Conservation (phyloP, 1,140 invertebrate genomes). For the Oryctes rhinoceros region DNA sequence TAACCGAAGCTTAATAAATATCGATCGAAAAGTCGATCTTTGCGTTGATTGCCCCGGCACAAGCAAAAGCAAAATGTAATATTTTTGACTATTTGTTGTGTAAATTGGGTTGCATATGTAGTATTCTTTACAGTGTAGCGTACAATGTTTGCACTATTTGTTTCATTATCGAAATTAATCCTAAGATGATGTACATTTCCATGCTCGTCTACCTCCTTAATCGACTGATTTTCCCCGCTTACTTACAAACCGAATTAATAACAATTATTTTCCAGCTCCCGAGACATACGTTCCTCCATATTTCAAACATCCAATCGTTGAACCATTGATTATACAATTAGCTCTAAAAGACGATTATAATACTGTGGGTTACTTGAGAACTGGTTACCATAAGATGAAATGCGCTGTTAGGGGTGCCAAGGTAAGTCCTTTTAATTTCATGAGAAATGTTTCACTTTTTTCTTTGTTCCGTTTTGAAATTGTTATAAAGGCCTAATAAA, state of each 20-base stretch:
- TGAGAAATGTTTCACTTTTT: too few species aligned
- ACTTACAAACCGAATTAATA: neutral
- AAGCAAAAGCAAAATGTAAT: too few species aligned
- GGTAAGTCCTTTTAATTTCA: neutral
- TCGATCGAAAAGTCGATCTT: too few species aligned
- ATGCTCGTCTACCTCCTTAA: too few species aligned
- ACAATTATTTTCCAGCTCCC: neutral
- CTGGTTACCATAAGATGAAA: slow-evolving; percentile 5
- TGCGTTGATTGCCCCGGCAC: too few species aligned
- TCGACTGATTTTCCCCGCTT: too few species aligned
- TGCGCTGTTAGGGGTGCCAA: neutral
- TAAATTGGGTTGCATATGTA: neutral
- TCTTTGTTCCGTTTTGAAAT: too few species aligned
- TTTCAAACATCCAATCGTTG: neutral
- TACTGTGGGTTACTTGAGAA: neutral
- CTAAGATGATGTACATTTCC: too few species aligned
- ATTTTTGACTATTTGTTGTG: neutral
- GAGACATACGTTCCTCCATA: neutral
- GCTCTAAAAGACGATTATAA: neutral
- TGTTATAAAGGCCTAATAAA: too few species aligned
- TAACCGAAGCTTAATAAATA: too few species aligned
- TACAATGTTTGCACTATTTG: too few species aligned
- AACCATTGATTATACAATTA: neutral
- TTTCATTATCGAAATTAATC: too few species aligned
- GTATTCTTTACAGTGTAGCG: neutral